These are phyloP conservation scores for Tadarida brasiliensis DNA, from an alignment of 2,797 vertebrate species.

Conservation along the genomic window DNA sequence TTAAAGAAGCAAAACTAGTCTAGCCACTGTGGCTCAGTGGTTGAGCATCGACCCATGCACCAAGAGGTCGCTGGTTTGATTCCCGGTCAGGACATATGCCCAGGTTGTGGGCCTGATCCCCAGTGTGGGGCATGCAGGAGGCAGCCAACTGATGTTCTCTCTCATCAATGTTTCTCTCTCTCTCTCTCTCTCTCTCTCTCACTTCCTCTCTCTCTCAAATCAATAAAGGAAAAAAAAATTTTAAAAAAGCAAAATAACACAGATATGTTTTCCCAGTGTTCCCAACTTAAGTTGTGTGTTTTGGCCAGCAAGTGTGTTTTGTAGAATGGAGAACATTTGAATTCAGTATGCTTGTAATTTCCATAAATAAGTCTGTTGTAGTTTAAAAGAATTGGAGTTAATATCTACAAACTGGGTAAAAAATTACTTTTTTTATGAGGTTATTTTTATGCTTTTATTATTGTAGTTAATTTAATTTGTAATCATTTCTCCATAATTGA, in stretches of 20 bases:
- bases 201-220: too few relatives aligned
- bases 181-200: too few relatives aligned
- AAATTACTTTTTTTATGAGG: conserved; percentile 60
- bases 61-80: too few relatives aligned
- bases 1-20: neutral
- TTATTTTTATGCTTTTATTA: conserved; percentile 61
- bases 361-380: neutral
- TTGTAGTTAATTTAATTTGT: conserved; percentile 54
- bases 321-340: conserved; percentile 28
- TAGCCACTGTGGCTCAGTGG: too few relatives aligned
- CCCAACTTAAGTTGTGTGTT: neutral
- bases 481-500: conserved; percentile 25
- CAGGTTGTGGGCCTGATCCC: too few relatives aligned
- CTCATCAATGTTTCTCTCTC: too few relatives aligned
- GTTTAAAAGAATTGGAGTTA: conserved; percentile 59
- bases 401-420: conserved; percentile 11
- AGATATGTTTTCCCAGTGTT: neutral
- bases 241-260: neutral
- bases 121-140: too few relatives aligned
- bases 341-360: neutral
- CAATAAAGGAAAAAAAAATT: neutral
- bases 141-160: too few relatives aligned
- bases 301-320: neutral
- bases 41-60: too few relatives aligned
- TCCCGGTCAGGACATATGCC: too few relatives aligned